Conservation (phyloP, 2,797 vertebrate species). For the Adrianichthys oophorus region DNA sequence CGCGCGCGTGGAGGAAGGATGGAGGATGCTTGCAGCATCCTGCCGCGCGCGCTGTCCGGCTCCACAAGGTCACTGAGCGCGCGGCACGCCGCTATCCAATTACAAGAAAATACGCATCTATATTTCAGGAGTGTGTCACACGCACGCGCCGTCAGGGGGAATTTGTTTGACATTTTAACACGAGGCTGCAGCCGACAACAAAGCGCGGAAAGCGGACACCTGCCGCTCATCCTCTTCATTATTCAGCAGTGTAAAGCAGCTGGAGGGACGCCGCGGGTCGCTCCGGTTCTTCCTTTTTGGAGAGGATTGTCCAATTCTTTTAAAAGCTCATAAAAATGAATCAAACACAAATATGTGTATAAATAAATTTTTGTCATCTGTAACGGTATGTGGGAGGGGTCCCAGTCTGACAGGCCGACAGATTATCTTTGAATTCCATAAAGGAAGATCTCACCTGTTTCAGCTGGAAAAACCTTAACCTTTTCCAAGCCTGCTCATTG, state of each 20-base stretch:
- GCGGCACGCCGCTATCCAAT: slow-evolving; percentile 12
- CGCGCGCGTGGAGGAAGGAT: not conserved
- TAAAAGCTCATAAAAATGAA: too few relatives aligned
- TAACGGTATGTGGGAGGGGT: slow-evolving; percentile 2
- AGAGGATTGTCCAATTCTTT: too few relatives aligned
- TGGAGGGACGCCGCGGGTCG: slow-evolving; percentile 6
- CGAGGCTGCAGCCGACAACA: slow-evolving; percentile 46
- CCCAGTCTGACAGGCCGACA: slow-evolving; percentile 40
- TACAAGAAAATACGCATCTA: slow-evolving; percentile 31
- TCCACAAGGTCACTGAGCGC: slow-evolving; percentile 47
- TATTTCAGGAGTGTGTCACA: slow-evolving; percentile 26
- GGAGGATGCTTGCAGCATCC: slow-evolving; percentile 12
- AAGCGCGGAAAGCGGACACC: slow-evolving; percentile 63
- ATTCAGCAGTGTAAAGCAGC: slow-evolving; percentile 46
- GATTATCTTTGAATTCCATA: slow-evolving; percentile 20
- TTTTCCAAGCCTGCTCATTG: slow-evolving; percentile 22
- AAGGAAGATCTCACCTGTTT: slow-evolving; percentile 33
- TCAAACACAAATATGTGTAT: too few relatives aligned
- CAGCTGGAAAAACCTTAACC: slow-evolving; percentile 9
- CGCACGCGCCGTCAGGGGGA: slow-evolving; percentile 8
- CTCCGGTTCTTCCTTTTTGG: too few relatives aligned
- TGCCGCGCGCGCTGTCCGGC: slow-evolving; percentile 19
- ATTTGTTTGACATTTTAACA: slow-evolving; percentile 46
- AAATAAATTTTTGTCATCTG: too few relatives aligned
- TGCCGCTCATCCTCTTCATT: slow-evolving; percentile 52